A percentile compares a stretch with the other conserved stretches of the same genome.
These are phyloP conservation scores for Misgurnus anguillicaudatus DNA, from an alignment of 2,113 vertebrate species.

Conservation along the genomic window DNA sequence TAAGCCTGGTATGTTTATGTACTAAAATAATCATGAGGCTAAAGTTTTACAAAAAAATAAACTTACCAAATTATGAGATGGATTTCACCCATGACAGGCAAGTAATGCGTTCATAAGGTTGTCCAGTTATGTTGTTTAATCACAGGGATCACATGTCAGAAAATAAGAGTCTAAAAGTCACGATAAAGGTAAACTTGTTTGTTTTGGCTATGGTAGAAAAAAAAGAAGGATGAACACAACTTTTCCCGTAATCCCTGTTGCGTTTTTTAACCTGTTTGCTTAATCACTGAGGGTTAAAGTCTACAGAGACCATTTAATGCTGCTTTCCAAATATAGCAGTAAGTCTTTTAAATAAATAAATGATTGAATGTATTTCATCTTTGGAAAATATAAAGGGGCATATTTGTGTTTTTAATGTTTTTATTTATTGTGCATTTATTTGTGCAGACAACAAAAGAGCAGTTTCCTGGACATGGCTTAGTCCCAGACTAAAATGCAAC, in stretches of 20 bases:
- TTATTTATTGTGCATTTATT: too few relatives aligned
- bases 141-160: background rate
- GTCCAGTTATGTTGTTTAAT: background rate
- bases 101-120: slow-evolving; percentile 13
- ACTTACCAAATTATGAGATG: slow-evolving; percentile 53
- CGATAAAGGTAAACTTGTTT: slow-evolving; percentile 62
- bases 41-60: background rate
- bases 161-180: slow-evolving; percentile 61
- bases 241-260: slow-evolving; percentile 45
- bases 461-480: too few relatives aligned
- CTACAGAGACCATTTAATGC: background rate
- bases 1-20: too few relatives aligned
- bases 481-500: too few relatives aligned
- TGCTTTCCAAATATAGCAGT: background rate
- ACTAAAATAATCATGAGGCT: background rate
- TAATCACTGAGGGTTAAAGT: slow-evolving; percentile 22
- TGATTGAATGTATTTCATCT: background rate
- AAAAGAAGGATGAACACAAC: background rate
- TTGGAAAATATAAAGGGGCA: background rate
- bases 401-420: too few relatives aligned
- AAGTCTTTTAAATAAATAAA: background rate
- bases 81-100: slow-evolving; percentile 44
- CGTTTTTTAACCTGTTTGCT: background rate
- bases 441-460: too few relatives aligned
- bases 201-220: slow-evolving; percentile 63